Base-by-base conservation (phyloP, 2,888 invertebrate genomes). In the Cinara cedri region DNA sequence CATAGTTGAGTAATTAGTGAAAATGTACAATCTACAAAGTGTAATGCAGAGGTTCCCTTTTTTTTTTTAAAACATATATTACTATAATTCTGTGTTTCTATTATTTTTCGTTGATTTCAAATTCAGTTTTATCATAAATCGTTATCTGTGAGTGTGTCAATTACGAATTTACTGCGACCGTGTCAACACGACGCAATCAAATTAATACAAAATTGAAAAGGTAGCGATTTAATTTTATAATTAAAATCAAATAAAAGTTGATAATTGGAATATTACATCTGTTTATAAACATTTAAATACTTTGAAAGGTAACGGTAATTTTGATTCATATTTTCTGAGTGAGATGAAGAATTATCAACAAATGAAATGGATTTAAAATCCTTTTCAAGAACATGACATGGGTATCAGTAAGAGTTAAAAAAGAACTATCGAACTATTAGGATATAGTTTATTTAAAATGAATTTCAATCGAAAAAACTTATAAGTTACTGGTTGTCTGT, bases 271-370 rank as follows among this genome's bases (percentile, higher is more conserved):
- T 44, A 72, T 72, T 44, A 24, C 57, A 57, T 46, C 34, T 21
- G 55, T 71, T 71, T 71, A 54, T 57, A 14, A 55, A 44, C 55
- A 71, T 57, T 71, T 34, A 57, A n/a, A 55, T 10, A 57, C 19
- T 55, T 44, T 55, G n/a, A 71, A 71, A 71, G 21, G 55, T n/a
- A n/a, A n/a, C n/a, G n/a, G n/a, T 70, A 70, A 70, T 70, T 71
- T 71, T 19, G 44, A 71, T 55, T 57, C 42, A 55, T 71, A 57
- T 57, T 49, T 66, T 66, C 24, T 66, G 46, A 49, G 49, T 24
- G 49, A 66, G 34, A 66, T 66, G 14, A 14, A 34, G 34, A 34
- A 34, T 34, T 34, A 66, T 66, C 24, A 57, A 57, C 42, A 57
- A 71, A 55, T 71, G 54, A 55, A 55, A 51, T 70, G 70, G 70